A percentile compares a stretch with the other conserved stretches of the same genome.
phyloP scores from a whole-genome alignment of 2,113 vertebrate species.

The Eclectus roratus region DNA sequence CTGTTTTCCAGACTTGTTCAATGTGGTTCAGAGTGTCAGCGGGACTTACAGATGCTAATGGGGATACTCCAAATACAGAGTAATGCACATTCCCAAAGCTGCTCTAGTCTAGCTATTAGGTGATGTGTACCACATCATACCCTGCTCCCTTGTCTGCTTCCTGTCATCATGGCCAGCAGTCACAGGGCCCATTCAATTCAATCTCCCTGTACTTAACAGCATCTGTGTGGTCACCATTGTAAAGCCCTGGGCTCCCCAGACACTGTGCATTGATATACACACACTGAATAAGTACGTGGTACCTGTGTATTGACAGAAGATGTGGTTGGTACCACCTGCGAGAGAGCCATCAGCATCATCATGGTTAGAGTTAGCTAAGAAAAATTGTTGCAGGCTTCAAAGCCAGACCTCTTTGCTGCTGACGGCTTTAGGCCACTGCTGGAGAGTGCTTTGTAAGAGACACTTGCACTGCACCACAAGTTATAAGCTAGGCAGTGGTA shows the following conservation, averaged over 20 bases:
- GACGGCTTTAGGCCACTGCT: neutral
- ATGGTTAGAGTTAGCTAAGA: neutral
- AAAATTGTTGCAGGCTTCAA: neutral
- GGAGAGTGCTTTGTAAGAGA: neutral
- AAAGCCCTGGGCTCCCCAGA: neutral
- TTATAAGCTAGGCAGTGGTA: neutral
- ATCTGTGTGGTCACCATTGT: neutral
- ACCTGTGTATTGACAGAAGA: too few species aligned
- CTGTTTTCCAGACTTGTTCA: neutral
- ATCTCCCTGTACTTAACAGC: neutral
- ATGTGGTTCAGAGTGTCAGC: neutral
- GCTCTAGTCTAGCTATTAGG: neutral
- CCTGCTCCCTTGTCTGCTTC: neutral
- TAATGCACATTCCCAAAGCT: neutral
- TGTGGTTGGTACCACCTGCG: neutral
- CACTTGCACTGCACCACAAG: neutral
- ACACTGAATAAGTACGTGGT: neutral
- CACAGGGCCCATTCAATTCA: neutral
- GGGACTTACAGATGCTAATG: neutral
- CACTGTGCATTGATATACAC: neutral
- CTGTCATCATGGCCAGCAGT: neutral
- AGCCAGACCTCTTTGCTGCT: neutral
- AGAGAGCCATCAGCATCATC: neutral
- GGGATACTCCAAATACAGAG: neutral
- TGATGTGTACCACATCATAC: fast-evolving